Base-by-base conservation (phyloP, 2,113 vertebrate genomes). In the Aviceda subcristata region DNA sequence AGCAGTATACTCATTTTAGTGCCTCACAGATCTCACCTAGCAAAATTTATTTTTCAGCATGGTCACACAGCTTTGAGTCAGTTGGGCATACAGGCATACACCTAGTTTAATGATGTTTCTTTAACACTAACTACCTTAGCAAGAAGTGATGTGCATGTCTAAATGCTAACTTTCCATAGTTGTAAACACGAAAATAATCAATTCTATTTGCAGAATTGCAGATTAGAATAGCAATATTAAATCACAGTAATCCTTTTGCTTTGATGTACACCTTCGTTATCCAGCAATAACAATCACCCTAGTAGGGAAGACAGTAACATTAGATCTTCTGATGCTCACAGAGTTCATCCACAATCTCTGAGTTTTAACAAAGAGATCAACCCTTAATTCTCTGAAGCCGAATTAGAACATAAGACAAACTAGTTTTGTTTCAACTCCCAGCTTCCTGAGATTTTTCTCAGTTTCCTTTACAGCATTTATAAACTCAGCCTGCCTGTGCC, bases 291-390 rank as follows among this genome's bases (percentile, higher is more conserved):
- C 39, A 91, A 63, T 88, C n/a, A 56, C 36, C 30, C 17, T 73
- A 38, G 29, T 30, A 78, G 20, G 66, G 26, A 94, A 88, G 30
- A 82, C 24, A 79, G 50, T 64, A 97, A 86, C 18, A 78, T 57
- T 27, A 86, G 81, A 72, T 74, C 71, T 75, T 86, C 56, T 69
- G 48, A 59, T 46, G 38, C 34, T 78, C 57, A 34, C 39, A 74
- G 60, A 82, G 50, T 82, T 95, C 82, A 92, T 50, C 60, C 32
- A 53, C 55, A 85, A 18, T 77, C 80, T 80, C 18, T 82, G 43
- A 92, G 88, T 74, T 94, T 92, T 83, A 96, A 46, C 59, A 78
- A 69, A 64, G 19, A 93, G 80, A 93, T 83, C 86, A 90, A 46
- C 9, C 19, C 13, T 83, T 96, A 94, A 92, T 88, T 84, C 89